These are phyloP conservation scores for Zhuqinia jingwanae DNA, from an alignment of 2,888 invertebrate species.

Conservation along the genomic window DNA sequence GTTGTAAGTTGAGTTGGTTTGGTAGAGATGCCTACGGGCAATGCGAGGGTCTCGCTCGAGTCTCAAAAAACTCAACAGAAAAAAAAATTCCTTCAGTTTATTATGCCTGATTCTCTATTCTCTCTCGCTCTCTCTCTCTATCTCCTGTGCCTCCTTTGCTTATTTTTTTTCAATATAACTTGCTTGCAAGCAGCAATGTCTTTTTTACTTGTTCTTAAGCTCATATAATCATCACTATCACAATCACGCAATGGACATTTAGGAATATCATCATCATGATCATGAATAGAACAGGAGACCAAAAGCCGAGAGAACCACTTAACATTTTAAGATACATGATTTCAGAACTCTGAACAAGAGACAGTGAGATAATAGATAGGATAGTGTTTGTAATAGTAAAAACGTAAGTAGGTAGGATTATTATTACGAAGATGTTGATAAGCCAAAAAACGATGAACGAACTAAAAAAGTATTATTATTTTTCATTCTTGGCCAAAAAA, in stretches of 20 bases:
- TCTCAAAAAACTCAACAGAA: conserved; percentile 48
- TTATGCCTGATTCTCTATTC: conserved; percentile 3
- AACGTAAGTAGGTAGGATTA: conserved; percentile 7
- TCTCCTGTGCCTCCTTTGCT: neutral
- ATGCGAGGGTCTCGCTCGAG: conserved; percentile 34
- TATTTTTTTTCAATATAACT: neutral
- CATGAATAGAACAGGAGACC: neutral
- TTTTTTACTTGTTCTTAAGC: conserved; percentile 4
- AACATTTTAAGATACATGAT: conserved; percentile 34
- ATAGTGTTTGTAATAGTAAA: neutral
- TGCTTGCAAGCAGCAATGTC: neutral
- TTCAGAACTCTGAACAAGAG: conserved; percentile 26
- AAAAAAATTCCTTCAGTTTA: conserved; percentile 48
- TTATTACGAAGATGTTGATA: conserved; percentile 2
- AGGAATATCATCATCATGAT: conserved; percentile 23
- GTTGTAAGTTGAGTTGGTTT: conserved; percentile 10
- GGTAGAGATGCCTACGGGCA: conserved; percentile 33
- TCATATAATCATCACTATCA: conserved; percentile 28
- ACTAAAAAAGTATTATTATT: conserved; percentile 5
- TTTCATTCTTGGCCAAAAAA: conserved; percentile 20
- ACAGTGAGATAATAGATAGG: conserved; percentile 11
- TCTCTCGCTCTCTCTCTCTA: too few relatives aligned
- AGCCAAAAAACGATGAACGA: conserved; percentile 10
- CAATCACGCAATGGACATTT: conserved; percentile 35
- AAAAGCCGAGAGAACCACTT: conserved; percentile 29